Conservation (phyloP, 2,113 vertebrate species). For the Pomatorhinus ruficollis region DNA sequence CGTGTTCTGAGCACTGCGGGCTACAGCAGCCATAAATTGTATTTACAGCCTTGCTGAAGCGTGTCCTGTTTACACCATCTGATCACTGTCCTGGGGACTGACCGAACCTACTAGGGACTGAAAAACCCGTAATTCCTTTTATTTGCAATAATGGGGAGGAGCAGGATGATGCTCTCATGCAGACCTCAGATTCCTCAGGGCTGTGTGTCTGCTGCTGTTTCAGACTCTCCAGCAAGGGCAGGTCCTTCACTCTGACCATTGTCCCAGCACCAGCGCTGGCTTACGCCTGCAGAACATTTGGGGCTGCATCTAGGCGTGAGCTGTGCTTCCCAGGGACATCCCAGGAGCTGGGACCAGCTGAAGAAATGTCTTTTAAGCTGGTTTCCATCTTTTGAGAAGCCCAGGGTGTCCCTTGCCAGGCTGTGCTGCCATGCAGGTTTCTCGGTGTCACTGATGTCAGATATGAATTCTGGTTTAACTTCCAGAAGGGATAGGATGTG, state of each 20-base stretch:
- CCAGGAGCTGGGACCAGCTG: not conserved
- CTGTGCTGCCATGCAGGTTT: not conserved
- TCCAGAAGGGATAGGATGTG: not conserved
- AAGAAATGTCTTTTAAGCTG: not conserved
- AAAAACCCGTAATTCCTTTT: not conserved
- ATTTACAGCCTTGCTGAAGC: constrained; percentile 3
- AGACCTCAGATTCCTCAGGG: not conserved
- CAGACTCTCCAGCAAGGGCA: not conserved
- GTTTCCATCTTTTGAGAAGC: not conserved
- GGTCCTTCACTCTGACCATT: not conserved
- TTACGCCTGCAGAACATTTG: not conserved
- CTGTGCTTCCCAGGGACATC: not conserved
- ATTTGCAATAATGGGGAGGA: not conserved
- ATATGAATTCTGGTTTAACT: not conserved
- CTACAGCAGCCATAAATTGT: not conserved
- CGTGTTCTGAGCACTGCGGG: not conserved
- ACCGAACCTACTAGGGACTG: not conserved
- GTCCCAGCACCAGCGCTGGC: not conserved
- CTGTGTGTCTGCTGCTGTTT: not conserved
- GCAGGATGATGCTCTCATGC: not conserved
- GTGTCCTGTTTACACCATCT: not conserved
- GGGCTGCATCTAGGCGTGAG: not conserved
- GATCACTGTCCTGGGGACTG: not conserved
- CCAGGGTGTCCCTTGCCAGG: not conserved
- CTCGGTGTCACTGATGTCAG: not conserved